These are phyloP conservation scores for Eumerus sabulonum DNA, from an alignment of 2,888 invertebrate genomes.

Conservation along the genomic window DNA sequence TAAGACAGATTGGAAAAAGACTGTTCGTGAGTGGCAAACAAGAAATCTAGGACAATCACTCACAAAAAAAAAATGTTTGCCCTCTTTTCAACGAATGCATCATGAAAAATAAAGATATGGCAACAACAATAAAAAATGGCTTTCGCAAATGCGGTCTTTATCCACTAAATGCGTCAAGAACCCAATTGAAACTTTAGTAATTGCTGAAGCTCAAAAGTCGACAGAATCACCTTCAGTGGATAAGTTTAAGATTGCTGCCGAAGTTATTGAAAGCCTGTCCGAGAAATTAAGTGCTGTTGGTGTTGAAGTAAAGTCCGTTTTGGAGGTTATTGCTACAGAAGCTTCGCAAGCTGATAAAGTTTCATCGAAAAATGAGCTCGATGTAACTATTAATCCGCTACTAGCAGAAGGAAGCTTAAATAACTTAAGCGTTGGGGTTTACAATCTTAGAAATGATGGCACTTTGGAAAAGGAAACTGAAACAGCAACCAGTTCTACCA, in stretches of 20 bases:
- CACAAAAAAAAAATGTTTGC: slow-evolving; percentile 35
- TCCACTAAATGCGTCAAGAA: slow-evolving; percentile 34
- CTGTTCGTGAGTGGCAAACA: slow-evolving; percentile 37
- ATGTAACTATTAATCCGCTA: background rate
- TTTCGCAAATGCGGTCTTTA: slow-evolving; percentile 27
- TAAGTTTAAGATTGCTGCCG: slow-evolving; percentile 9
- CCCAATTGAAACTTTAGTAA: slow-evolving; percentile 9
- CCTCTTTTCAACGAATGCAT: slow-evolving; percentile 24
- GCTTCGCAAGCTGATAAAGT: slow-evolving; percentile 3
- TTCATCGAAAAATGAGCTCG: background rate
- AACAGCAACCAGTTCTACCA: background rate
- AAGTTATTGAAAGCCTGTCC: slow-evolving; percentile 6
- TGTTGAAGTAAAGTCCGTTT: slow-evolving; percentile 8
- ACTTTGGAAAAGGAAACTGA: slow-evolving; percentile 15
- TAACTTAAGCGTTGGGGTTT: slow-evolving; percentile 10
- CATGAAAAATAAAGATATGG: slow-evolving; percentile 13
- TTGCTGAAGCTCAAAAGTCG: slow-evolving; percentile 10
- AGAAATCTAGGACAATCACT: slow-evolving; percentile 18
- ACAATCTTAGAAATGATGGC: background rate
- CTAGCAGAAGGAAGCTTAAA: slow-evolving; percentile 5
- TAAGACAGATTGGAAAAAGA: slow-evolving; percentile 34
- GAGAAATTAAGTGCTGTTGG: slow-evolving; percentile 12
- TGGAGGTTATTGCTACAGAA: slow-evolving; percentile 17
- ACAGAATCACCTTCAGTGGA: background rate
- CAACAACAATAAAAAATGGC: slow-evolving; percentile 24